These are phyloP conservation scores for Dynastes hyllus DNA, from an alignment of 2,888 invertebrate species.

Conservation along the genomic window DNA sequence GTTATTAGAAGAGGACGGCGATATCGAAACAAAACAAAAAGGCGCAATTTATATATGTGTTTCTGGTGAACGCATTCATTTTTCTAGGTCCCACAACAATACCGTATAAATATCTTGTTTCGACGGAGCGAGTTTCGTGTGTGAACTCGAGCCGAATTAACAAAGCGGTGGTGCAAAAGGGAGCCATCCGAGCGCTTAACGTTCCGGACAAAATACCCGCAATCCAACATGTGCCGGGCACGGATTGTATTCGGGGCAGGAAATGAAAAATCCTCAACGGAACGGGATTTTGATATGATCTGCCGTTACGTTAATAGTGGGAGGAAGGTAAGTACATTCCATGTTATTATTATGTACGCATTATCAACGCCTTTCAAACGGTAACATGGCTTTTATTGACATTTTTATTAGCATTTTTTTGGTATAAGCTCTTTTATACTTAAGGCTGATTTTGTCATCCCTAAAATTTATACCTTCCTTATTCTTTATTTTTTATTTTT, in stretches of 20 bases:
- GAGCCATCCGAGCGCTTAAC: constrained; percentile 35
- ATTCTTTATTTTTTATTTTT: too few species aligned
- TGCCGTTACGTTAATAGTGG: constrained; percentile 52
- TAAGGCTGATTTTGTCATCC: too few species aligned
- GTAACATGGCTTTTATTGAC: too few species aligned
- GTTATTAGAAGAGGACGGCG: constrained; percentile 34
- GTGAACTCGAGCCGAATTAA: constrained; percentile 62
- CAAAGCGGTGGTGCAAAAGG: constrained; percentile 55
- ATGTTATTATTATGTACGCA: not conserved
- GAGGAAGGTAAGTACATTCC: not conserved
- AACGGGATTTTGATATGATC: constrained; percentile 60
- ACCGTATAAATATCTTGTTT: constrained; percentile 63
- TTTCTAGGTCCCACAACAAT: constrained; percentile 61
- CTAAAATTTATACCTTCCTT: too few species aligned
- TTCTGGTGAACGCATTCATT: constrained; percentile 57
- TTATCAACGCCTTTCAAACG: not conserved
- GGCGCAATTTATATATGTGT: constrained; percentile 32
- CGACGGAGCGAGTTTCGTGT: constrained; percentile 61
- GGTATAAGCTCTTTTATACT: too few species aligned
- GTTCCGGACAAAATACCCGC: constrained; percentile 60
- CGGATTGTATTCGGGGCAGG: constrained; percentile 61
- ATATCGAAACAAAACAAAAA: constrained; percentile 44
- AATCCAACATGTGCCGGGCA: constrained; percentile 60
- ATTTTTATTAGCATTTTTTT: too few species aligned
- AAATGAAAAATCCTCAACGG: constrained; percentile 64